Conservation (phyloP, 2,888 invertebrate species). For the Bibio marci region DNA sequence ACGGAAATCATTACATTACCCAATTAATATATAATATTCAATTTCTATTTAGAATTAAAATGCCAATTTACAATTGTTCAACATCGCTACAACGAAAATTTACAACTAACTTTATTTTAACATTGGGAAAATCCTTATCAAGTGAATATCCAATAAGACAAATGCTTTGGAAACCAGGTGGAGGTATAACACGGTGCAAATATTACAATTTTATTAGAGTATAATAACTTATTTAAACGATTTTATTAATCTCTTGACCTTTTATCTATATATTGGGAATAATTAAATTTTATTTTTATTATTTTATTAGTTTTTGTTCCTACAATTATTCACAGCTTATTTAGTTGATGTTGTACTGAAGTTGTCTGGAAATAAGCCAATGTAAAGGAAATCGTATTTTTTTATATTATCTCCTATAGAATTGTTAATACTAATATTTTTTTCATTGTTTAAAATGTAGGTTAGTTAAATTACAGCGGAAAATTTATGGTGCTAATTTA, state of each 20-base stretch:
- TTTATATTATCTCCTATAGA: constrained; percentile 4
- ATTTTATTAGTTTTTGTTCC: no score
- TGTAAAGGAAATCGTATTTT: no score
- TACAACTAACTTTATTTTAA: constrained; percentile 42
- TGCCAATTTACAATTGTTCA: constrained; percentile 67
- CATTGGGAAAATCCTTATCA: constrained; percentile 34
- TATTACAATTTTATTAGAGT: constrained; percentile 46
- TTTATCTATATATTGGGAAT: no score
- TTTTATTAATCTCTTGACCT: not conserved
- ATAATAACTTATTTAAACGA: not conserved
- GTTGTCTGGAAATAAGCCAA: no score
- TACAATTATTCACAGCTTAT: no score
- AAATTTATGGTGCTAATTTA: constrained; percentile 55
- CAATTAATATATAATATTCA: no score
- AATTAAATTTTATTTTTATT: no score
- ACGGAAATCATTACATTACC: no score
- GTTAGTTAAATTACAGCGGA: constrained; percentile 61
- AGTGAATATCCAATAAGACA: constrained; percentile 46
- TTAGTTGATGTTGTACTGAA: no score
- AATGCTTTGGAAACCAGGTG: constrained; percentile 49
- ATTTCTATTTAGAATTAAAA: constrained; percentile 23
- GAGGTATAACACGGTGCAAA: constrained; percentile 38
- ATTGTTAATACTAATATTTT: no score
- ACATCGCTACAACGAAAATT: constrained; percentile 51
- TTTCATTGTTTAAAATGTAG: constrained; percentile 32